phyloP scores from a whole-genome alignment of 2,113 vertebrate species.

The Megaleporinus macrocephalus region DNA sequence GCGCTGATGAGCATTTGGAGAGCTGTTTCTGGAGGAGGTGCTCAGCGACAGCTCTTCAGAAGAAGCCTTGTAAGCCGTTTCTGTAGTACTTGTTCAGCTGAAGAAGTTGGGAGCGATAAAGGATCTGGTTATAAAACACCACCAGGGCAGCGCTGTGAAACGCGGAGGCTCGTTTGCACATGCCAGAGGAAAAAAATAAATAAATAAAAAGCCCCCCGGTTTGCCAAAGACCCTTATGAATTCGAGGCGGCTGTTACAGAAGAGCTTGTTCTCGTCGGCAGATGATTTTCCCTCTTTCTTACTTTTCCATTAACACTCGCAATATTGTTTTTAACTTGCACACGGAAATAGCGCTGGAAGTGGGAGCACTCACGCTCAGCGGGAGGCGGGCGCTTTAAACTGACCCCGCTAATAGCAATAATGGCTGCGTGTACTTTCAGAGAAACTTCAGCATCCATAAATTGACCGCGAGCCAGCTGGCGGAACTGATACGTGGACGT shows the following conservation, averaged over 20 bases:
- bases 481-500: background rate
- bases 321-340: background rate
- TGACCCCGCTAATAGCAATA: background rate
- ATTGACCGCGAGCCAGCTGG: background rate
- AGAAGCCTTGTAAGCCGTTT: background rate
- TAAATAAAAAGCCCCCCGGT: background rate
- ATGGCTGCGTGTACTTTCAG: background rate
- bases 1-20: background rate
- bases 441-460: background rate
- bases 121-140: background rate
- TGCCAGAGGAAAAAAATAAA: no score
- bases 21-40: background rate
- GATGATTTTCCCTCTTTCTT: background rate
- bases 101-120: background rate
- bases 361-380: background rate
- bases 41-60: background rate
- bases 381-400: background rate
- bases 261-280: background rate
- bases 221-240: background rate
- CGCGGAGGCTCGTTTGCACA: background rate
- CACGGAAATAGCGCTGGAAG: background rate
- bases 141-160: background rate
- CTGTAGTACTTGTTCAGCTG: background rate
- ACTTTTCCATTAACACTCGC: background rate
- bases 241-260: background rate